Evolutionary conservation across 2,797 vertebrate genomes (phyloP), one percentile per base, ranked within the genome.

Genomic region (Lepus oiostolus): DNA sequence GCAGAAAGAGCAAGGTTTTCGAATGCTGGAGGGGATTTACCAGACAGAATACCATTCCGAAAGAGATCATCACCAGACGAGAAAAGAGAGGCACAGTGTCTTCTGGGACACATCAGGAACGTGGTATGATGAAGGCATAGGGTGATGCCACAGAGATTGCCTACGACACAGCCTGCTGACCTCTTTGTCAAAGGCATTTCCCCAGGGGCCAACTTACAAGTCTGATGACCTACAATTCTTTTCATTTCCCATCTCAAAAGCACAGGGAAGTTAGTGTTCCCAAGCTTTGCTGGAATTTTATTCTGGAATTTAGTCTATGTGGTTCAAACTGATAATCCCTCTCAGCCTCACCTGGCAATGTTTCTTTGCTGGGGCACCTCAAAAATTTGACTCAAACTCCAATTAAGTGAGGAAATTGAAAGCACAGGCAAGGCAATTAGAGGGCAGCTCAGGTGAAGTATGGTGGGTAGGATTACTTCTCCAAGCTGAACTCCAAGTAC

Each of bases 351-450:
- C 84, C 65, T 96, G 95, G 67, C 76, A 71, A 76, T 96, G 85
- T 92, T 77, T 92, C 75, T 90, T 88, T 50, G 63, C 75, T 28
- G 54, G 71, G 76, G 75, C 82, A 83, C 89, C 95, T 92, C 84
- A 87, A 96, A 90, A 90, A 96, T 97, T 84, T 95, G 96, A 97
- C 90, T 97, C 96, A 93, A 85, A 71, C 92, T 97, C 98, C 94
- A 95, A 95, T 85, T 67, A 94, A 97, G 94, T 52, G 95, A 97
- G 96, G 93, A 98, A 97, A 98, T 95, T 67, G 5, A 95, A 84
- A 81, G 65, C 80, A 85, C 92, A 47, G 91, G 83, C 88, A 88
- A 97, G 95, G 95, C 91, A 96, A 96, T 97, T 88, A 97, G 90
- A 97, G 93, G 87, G 38, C 74, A 88, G 95, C 82, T 60, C 65